Conservation (phyloP, 1,140 invertebrate genomes). For the Pseudomyrmex sp. region DNA sequence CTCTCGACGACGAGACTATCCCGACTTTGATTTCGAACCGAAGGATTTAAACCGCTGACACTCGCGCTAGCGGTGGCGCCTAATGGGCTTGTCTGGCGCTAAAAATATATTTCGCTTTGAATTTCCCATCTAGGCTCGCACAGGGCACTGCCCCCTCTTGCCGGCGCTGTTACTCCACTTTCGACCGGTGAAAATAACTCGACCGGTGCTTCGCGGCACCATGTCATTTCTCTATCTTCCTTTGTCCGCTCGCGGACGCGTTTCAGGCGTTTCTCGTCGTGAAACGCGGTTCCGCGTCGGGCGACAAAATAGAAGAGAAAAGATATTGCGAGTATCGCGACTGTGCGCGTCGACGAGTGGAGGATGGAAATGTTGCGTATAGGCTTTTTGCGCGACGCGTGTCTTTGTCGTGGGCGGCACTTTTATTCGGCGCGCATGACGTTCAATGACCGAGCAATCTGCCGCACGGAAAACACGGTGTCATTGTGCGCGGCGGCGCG, state of each 20-base stretch:
- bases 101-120: constrained; percentile 74
- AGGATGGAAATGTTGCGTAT: constrained; percentile 61
- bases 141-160: background rate
- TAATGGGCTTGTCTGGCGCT: constrained; percentile 75
- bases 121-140: constrained; percentile 64
- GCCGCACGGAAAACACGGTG: constrained; percentile 29
- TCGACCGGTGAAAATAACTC: constrained; percentile 76
- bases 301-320: constrained; percentile 40
- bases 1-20: constrained; percentile 30
- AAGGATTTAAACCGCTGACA: constrained; percentile 71
- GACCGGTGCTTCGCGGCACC: constrained; percentile 65
- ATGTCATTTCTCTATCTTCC: constrained; percentile 62
- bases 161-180: constrained; percentile 68
- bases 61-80: constrained; percentile 66
- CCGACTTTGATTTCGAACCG: constrained; percentile 68
- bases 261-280: constrained; percentile 53
- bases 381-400: constrained; percentile 63
- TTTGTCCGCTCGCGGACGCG: constrained; percentile 58
- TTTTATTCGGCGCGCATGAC: constrained; percentile 46
- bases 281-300: constrained; percentile 57
- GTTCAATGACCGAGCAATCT: constrained; percentile 59
- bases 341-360: background rate
- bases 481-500: background rate
- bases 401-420: constrained; percentile 59
- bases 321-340: constrained; percentile 34